Evolutionary conservation across 2,113 vertebrate genomes (phyloP).

Genomic region (Vulpes ferrilata): DNA sequence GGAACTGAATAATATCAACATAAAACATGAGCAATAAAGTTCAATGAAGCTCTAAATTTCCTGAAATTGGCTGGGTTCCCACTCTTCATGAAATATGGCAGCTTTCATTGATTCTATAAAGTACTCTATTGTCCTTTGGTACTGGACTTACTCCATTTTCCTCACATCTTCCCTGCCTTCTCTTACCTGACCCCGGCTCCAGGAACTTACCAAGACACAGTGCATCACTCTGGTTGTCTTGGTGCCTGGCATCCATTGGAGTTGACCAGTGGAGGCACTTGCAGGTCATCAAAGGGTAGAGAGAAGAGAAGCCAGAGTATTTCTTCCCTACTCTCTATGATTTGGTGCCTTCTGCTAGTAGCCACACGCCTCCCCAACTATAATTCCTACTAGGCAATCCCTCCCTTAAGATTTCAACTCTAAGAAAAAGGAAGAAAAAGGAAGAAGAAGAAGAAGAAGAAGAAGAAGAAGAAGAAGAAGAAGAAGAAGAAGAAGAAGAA

Average conservation of each 20-base stretch:
- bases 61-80: neutral
- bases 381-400: neutral
- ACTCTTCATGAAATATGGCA: neutral
- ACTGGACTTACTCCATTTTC: neutral
- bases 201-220: neutral
- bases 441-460: no score
- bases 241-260: neutral
- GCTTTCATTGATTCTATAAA: neutral
- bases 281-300: neutral
- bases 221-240: neutral
- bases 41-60: neutral
- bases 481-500: no score
- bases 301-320: neutral
- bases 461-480: no score
- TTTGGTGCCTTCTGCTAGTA: neutral
- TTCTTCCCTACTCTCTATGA: neutral
- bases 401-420: neutral
- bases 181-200: neutral
- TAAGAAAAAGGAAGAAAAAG: neutral
- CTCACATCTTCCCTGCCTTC: neutral
- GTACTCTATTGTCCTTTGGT: neutral
- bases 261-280: neutral
- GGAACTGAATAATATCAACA: neutral
- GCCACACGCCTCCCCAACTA: no score
- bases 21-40: neutral